A percentile compares a stretch with the other conserved stretches of the same genome.
phyloP scores from a whole-genome alignment of 2,113 vertebrate species.

The Nibea coibor region DNA sequence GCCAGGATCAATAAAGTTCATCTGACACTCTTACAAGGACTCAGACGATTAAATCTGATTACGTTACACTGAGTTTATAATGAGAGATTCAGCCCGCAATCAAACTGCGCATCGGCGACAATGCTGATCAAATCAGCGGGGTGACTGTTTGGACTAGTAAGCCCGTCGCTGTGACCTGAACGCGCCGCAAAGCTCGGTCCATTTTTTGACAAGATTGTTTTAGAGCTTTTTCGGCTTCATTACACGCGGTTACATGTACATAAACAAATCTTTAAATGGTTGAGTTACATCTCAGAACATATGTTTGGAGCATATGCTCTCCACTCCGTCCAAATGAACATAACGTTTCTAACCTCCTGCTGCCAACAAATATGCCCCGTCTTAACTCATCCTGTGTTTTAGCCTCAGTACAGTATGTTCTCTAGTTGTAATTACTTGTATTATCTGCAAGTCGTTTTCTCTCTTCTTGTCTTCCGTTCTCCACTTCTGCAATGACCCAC shows the following conservation, averaged over 20 bases:
- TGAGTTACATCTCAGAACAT: slow-evolving; percentile 1
- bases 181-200: not conserved
- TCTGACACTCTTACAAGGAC: slow-evolving; percentile 6
- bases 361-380: not conserved
- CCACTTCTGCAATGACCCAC: slow-evolving; percentile 48
- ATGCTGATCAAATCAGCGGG: slow-evolving; percentile 42
- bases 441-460: slow-evolving; percentile 50
- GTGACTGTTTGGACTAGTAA: slow-evolving; percentile 37
- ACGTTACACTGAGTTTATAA: slow-evolving; percentile 21
- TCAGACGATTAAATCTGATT: slow-evolving; percentile 48
- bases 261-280: slow-evolving; percentile 12
- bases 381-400: not conserved
- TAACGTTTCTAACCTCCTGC: slow-evolving; percentile 9
- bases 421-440: slow-evolving; percentile 48
- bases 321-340: slow-evolving; percentile 1
- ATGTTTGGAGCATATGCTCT: slow-evolving; percentile 25
- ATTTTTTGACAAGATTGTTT: slow-evolving; percentile 6
- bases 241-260: not conserved
- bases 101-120: slow-evolving; percentile 10
- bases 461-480: slow-evolving; percentile 28
- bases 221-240: slow-evolving; percentile 1
- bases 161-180: slow-evolving; percentile 29
- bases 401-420: slow-evolving; percentile 9
- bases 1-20: slow-evolving; percentile 52
- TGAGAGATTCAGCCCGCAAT: slow-evolving; percentile 45